Evolutionary conservation across 2,888 invertebrate genomes (phyloP).

Genomic region (Leptinotarsa haldemani): DNA sequence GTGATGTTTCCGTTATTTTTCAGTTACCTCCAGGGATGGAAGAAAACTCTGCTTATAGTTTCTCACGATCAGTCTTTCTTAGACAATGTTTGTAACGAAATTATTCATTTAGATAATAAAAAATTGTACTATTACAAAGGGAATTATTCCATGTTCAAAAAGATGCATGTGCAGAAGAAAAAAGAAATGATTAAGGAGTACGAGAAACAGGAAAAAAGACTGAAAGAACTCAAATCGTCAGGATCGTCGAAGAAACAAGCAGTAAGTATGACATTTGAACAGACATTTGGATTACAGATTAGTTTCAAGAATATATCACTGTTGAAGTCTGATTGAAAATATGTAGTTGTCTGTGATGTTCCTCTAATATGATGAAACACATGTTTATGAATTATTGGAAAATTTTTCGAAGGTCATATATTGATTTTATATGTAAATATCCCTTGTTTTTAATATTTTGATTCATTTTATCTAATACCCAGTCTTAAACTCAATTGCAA

Average conservation of each 20-base stretch:
- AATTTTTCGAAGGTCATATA: too few relatives aligned
- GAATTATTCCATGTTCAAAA: constrained; percentile 98
- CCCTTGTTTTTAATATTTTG: neutral
- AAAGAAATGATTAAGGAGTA: constrained; percentile 97
- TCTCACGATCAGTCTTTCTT: constrained; percentile 99
- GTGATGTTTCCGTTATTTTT: constrained; percentile 49
- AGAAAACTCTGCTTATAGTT: constrained; percentile 97
- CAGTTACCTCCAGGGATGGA: constrained; percentile 97
- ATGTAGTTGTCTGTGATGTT: too few relatives aligned
- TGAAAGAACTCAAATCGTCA: constrained; percentile 95
- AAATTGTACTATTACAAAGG: constrained; percentile 98
- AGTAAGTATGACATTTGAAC: constrained; percentile 61
- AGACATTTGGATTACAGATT: neutral
- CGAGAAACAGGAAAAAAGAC: constrained; percentile 96
- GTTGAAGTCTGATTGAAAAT: too few relatives aligned
- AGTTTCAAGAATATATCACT: neutral
- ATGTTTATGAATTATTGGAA: too few relatives aligned
- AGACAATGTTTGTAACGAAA: constrained; percentile 99
- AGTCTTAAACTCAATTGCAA: neutral
- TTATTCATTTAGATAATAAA: constrained; percentile 95
- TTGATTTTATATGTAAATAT: too few relatives aligned
- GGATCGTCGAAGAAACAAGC: constrained; percentile 97
- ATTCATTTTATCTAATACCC: neutral
- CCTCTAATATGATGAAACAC: too few relatives aligned
- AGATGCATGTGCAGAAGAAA: constrained; percentile 96